A percentile compares a stretch with the other conserved stretches of the same genome.
Conservation (phyloP, 2,113 vertebrate species). For the Apteryx owenii region DNA sequence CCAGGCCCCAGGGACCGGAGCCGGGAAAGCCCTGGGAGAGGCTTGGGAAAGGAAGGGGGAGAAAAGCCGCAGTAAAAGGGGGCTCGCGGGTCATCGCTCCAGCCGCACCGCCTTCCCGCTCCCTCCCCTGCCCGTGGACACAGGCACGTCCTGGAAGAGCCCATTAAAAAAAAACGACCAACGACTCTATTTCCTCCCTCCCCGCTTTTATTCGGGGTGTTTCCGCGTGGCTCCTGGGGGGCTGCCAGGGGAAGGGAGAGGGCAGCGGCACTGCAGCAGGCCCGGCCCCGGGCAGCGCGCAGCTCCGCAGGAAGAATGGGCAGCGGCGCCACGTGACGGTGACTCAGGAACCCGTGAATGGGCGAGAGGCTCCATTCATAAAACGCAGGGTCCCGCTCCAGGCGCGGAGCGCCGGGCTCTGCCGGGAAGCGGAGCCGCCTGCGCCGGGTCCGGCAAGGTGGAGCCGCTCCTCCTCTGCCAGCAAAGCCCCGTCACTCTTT, state of each 20-base stretch:
- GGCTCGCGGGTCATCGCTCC: rapidly evolving
- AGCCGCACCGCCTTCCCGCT: background rate
- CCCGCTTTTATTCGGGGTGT: background rate
- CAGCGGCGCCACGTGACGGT: background rate
- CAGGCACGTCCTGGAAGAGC: rapidly evolving
- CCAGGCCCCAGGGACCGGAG: background rate
- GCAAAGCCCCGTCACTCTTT: background rate
- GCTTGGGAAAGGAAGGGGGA: background rate
- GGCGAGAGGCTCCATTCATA: conserved; percentile 71
- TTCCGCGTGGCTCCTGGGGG: rapidly evolving
- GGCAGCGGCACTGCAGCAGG: no score
- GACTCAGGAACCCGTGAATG: conserved; percentile 65
- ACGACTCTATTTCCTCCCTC: background rate
- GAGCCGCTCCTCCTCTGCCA: conserved; percentile 50
- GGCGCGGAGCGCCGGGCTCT: background rate
- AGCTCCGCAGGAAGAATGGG: background rate
- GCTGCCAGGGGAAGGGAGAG: background rate
- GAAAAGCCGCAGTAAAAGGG: background rate
- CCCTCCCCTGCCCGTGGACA: rapidly evolving
- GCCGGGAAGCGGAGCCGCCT: background rate
- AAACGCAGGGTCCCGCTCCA: background rate
- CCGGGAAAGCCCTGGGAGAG: background rate
- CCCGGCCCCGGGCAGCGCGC: background rate
- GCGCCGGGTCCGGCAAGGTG: background rate
- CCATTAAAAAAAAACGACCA: rapidly evolving